Base-by-base conservation (phyloP, 2,797 vertebrate species). In the Gobionotothen gibberifrons region DNA sequence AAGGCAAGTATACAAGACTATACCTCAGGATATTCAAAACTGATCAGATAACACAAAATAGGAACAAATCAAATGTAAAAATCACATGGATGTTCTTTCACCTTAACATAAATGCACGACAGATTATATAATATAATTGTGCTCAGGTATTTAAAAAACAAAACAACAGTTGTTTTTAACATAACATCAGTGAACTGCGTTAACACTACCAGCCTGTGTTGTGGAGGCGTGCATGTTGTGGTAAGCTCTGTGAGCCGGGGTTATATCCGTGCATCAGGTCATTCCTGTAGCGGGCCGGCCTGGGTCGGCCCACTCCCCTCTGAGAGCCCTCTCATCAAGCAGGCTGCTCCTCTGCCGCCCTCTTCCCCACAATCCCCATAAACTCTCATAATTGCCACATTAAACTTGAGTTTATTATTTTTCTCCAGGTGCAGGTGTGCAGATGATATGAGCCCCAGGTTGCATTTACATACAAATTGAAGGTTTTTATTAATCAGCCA, bases 401-500 rank as follows among this genome's bases (percentile, higher is more conserved):
- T 98, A 98, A 97, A 97, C 96, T 96, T 96, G 95, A 96, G 97
- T 98, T 98, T 98, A 99, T 99, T 98, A 98, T 99, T 99, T 95
- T 98, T 96, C 94, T 95, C 96, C 93, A 95, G 96, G 95, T 96
- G 97, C 97, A 99, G 97, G 97, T 98, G 97, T 96, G 95, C 88
- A 91, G 95, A 97, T 96, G 97, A 98, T 98, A 98, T 95, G 97
- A 97, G 96, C 96, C 96, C 97, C 95, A 94, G 87, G 72, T 96
- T 96, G 96, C 96, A 99, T 99, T 99, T 99, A 98, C 98, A 99
- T 99, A 98, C 97, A 99, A 99, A 99, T 99, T 99, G 98, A 98
- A 99, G 98, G 97, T 97, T 98, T 98, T 98, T 95, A 99, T 98
- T 99, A 99, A 99, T 99, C 98, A 99, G 97, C 95, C 96, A 94